These are phyloP conservation scores for Rhinichthys osculus DNA, from an alignment of 2,797 vertebrate species.

Conservation along the genomic window DNA sequence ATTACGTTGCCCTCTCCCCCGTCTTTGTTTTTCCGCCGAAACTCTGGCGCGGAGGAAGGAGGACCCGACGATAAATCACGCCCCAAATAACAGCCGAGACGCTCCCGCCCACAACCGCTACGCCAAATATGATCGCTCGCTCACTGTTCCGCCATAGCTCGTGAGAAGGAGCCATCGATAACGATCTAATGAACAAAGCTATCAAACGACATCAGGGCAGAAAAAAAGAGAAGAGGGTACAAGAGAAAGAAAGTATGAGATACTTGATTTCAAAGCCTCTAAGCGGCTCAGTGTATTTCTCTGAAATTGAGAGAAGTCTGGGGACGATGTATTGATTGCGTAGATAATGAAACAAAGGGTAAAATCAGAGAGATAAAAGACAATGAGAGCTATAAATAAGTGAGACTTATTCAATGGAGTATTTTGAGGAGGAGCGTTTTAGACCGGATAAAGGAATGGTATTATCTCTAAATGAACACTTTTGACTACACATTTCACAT, in stretches of 20 bases:
- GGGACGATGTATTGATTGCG: slow-evolving; percentile 64
- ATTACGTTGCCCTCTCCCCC: slow-evolving; percentile 84
- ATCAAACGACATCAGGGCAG: slow-evolving; percentile 74
- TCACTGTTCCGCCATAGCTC: slow-evolving; percentile 77
- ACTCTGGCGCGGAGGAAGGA: slow-evolving; percentile 74
- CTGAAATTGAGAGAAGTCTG: slow-evolving; percentile 58
- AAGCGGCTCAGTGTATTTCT: slow-evolving; percentile 51
- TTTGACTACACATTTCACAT: not conserved
- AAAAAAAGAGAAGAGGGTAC: slow-evolving; percentile 35
- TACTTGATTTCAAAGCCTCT: slow-evolving; percentile 60
- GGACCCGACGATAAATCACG: slow-evolving; percentile 85
- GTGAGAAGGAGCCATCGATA: slow-evolving; percentile 81
- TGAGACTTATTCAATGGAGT: slow-evolving; percentile 54
- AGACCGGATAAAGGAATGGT: slow-evolving; percentile 42
- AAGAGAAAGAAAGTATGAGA: slow-evolving; percentile 45
- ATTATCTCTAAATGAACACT: not conserved
- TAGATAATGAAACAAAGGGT: slow-evolving; percentile 64
- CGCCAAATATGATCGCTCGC: slow-evolving; percentile 81
- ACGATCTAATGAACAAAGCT: slow-evolving; percentile 85
- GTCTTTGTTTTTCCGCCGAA: slow-evolving; percentile 79
- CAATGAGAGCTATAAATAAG: slow-evolving; percentile 66
- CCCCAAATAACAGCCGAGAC: slow-evolving; percentile 80
- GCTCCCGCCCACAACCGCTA: slow-evolving; percentile 69
- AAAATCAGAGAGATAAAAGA: slow-evolving; percentile 66
- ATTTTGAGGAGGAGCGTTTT: slow-evolving; percentile 28